A percentile compares a stretch with the other conserved stretches of the same genome.
Conservation (phyloP, 2,888 invertebrate species). For the Heliconius hortense region DNA sequence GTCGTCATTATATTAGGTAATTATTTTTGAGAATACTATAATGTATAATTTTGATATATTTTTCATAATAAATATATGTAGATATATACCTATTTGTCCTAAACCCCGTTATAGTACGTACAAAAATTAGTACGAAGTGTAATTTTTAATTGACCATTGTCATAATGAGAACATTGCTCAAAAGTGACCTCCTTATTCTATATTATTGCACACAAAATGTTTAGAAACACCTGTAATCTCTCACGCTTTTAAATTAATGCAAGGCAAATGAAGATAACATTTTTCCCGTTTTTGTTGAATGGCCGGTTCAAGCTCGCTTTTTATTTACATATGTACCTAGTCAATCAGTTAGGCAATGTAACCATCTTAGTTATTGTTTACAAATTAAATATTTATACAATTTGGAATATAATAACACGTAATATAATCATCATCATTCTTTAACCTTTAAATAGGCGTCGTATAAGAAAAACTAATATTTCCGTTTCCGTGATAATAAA, state of each 20-base stretch:
- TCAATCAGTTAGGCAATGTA: neutral
- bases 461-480: slow-evolving; percentile 2
- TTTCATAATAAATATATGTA: slow-evolving; percentile 23
- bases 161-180: slow-evolving; percentile 68
- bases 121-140: slow-evolving; percentile 56
- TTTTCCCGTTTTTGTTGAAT: slow-evolving; percentile 23
- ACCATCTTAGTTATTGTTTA: neutral
- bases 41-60: neutral
- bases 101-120: slow-evolving; percentile 36
- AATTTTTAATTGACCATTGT: slow-evolving; percentile 75
- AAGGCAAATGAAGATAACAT: slow-evolving; percentile 35
- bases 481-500: slow-evolving; percentile 15
- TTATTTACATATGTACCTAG: slow-evolving; percentile 4
- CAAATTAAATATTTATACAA: neutral
- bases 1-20: neutral
- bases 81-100: slow-evolving; percentile 11
- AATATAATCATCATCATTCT: neutral
- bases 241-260: slow-evolving; percentile 62
- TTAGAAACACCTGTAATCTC: slow-evolving; percentile 69
- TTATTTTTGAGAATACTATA: neutral
- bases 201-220: slow-evolving; percentile 57
- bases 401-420: neutral
- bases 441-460: slow-evolving; percentile 14
- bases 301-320: slow-evolving; percentile 17
- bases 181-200: slow-evolving; percentile 68